Conservation (phyloP, 2,113 vertebrate genomes). For the Peromyscus maniculatus region DNA sequence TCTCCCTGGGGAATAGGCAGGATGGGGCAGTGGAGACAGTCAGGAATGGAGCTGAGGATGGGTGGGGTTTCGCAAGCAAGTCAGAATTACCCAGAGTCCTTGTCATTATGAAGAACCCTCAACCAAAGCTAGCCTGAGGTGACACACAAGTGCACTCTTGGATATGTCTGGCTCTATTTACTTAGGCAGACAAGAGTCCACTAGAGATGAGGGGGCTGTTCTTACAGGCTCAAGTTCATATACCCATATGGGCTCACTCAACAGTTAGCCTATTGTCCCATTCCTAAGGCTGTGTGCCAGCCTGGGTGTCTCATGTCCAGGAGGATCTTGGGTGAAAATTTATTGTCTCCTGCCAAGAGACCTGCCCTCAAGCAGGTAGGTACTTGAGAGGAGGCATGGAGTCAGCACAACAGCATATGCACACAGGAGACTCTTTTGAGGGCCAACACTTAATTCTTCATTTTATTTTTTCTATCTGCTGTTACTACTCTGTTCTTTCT, state of each 20-base stretch:
- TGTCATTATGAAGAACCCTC: background rate
- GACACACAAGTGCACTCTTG: background rate
- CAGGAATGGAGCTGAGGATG: background rate
- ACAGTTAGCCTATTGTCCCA: background rate
- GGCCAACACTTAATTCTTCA: background rate
- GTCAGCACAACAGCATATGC: background rate
- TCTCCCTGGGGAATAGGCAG: background rate
- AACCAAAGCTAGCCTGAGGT: background rate
- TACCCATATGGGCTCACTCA: background rate
- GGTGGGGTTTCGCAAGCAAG: background rate
- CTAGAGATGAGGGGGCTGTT: background rate
- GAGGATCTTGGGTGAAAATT: background rate
- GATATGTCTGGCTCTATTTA: background rate
- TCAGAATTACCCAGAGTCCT: background rate
- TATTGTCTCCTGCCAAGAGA: background rate
- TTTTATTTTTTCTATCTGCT: background rate
- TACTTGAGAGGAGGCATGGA: background rate
- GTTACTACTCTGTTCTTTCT: background rate
- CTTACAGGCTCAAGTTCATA: background rate
- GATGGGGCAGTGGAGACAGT: background rate
- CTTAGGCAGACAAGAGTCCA: background rate
- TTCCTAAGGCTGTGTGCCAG: background rate
- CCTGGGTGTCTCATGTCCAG: rapidly evolving
- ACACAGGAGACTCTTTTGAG: background rate
- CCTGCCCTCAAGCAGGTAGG: background rate